Evolutionary conservation across 2,113 vertebrate species (phyloP).

Genomic region (Tragelaphus scriptus): DNA sequence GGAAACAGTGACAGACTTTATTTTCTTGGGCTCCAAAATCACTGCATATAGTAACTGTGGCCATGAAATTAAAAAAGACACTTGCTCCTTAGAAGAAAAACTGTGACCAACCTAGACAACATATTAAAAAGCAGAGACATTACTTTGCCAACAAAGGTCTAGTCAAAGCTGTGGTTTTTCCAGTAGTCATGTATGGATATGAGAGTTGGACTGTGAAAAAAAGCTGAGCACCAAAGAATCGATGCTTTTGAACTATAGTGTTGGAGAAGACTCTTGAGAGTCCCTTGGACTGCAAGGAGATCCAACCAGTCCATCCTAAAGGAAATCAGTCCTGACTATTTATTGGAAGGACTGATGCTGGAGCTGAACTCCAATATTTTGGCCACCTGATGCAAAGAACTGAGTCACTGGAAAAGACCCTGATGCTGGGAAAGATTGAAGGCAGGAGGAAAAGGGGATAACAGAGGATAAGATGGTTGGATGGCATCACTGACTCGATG

Average conservation of each 20-base stretch:
- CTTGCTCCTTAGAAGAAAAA: not conserved
- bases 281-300: not conserved
- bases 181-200: not conserved
- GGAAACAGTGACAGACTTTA: not conserved
- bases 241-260: not conserved
- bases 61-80: not conserved
- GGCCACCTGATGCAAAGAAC: not conserved
- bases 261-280: not conserved
- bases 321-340: not conserved
- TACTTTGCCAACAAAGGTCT: not conserved
- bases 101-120: not conserved
- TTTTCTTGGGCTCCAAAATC: not conserved
- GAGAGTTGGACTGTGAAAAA: not conserved
- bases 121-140: not conserved
- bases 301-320: not conserved
- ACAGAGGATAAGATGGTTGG: not conserved
- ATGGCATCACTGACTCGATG: not conserved
- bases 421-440: not conserved
- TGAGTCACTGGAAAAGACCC: not conserved
- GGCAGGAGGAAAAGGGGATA: not conserved
- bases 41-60: not conserved
- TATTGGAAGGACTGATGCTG: not conserved
- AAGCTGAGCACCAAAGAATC: not conserved
- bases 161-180: not conserved
- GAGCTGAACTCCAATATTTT: not conserved